Evolutionary conservation across 2,797 vertebrate genomes (phyloP), one percentile per base, ranked within the genome.

Genomic region (Leontopithecus rosalia): DNA sequence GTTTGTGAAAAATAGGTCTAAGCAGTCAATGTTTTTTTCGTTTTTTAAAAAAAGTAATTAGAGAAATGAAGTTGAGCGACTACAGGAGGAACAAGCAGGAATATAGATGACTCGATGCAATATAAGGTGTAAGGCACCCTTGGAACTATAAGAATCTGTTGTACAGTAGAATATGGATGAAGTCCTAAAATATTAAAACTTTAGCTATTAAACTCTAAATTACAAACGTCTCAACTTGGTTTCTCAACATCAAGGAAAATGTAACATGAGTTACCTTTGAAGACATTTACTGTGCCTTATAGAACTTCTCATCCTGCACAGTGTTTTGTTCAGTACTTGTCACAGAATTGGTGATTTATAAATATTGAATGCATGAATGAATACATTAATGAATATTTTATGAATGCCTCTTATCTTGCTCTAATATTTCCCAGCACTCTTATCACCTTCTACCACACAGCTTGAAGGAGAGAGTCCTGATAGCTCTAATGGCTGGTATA

Each of bases 341-440:
- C 70, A n/a, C 22, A 52, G 22, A 48, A 2, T 41, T 82, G n/a
- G 46, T 73, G 73, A 90, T 93, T 94, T 67, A 92, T 95, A 94
- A 77, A 94, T 76, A 30, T 76, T 61, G 67, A 94, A 64, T 77
- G 70, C 48, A 58, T 50, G 57, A 81, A 58, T 92, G 83, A 88
- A 67, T 85, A 1, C 24, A 82, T 55, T 90, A 94, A 96, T 96
- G 55, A 96, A 48, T 76, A 88, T 79, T 96, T 95, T 82, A 85
- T 57, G 70, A 52, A 79, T 76, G 39, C 17, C 19, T 88, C 41
- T 87, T 91, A 90, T 80, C 30, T 95, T 92, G 73, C 81, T 96
- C 48, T 84, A 67, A 85, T 85, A 81, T 94, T 96, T 94, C 36
- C 50, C 72, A 81, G 76, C 12, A 67, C 14, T 36, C 77, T 87